A percentile compares a stretch with the other conserved stretches of the same genome.
Conservation (phyloP, 2,113 vertebrate genomes). For the Passer montanus region DNA sequence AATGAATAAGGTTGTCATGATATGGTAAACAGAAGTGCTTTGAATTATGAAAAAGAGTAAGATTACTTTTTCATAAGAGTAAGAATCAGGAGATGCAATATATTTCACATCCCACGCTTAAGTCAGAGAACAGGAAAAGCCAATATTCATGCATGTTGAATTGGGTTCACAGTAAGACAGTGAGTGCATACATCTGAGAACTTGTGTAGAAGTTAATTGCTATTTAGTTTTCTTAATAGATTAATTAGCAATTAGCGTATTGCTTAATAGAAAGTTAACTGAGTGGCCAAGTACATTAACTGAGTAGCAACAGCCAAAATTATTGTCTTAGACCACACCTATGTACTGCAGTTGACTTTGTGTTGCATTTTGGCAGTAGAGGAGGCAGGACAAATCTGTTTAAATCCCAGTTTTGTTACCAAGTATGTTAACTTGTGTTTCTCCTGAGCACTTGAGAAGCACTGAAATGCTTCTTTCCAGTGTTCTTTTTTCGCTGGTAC, state of each 20-base stretch:
- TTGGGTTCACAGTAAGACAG: not conserved
- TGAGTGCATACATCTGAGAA: not conserved
- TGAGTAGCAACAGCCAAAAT: not conserved
- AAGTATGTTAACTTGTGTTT: rapidly evolving
- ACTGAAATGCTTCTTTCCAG: not conserved
- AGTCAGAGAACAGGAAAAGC: not conserved
- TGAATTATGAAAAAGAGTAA: not conserved
- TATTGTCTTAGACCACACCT: rapidly evolving
- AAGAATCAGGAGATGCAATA: not conserved
- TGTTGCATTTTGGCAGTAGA: not conserved
- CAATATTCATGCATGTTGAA: not conserved
- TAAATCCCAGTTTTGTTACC: not conserved
- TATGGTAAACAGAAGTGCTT: not conserved
- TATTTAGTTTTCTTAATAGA: not conserved
- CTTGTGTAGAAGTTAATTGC: not conserved
- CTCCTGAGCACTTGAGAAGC: not conserved
- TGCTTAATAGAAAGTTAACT: not conserved
- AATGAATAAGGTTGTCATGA: not conserved
- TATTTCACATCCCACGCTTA: not conserved
- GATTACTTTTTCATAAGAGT: no score
- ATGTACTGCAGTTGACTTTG: rapidly evolving
- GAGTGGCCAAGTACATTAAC: not conserved
- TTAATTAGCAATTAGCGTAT: not conserved
- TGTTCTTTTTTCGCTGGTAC: not conserved
- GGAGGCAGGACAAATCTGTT: not conserved